Base-by-base conservation (phyloP, 2,797 vertebrate species). In the Sebastes nivosus region DNA sequence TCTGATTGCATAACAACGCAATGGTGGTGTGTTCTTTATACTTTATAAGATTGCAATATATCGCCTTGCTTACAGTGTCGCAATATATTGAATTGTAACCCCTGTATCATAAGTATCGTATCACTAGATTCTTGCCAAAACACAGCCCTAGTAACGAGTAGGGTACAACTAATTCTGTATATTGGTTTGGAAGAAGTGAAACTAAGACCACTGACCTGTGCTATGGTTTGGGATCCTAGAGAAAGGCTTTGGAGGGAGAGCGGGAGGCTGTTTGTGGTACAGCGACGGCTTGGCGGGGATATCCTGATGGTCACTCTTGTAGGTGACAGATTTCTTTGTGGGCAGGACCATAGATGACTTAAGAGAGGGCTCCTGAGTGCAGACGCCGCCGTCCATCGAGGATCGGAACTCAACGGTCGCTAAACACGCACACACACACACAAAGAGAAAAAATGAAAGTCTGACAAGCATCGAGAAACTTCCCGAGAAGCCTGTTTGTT, bases 241-340 rank as follows among this genome's bases (percentile, higher is more conserved):
- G 95, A 98, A 97, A 91, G 98, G 98, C 93, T 99, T 99, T 79
- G 98, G 98, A 92, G 98, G 98, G 93, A 99, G 96, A 90, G 98
- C 98, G 27, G 98, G 98, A 92, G 98, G 98, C 93, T 99, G 98
- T 94, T 99, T 99, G 95, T 97, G 97, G 91, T 97, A 97, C 89
- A 97, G 92, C 59, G 96, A 94, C 85, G 98, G 97, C 95, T 99
- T 99, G 94, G 96, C 90, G 72, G 97, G 97, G 88, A 93, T 96
- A 87, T 98, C 98, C 96, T 98, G 97, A 96, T 96, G 94, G 90
- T 99, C 97, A 90, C 96, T 95, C 77, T 97, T 77, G 94, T 96
- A 99, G 89, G 95, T 95, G 24, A 97, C 90, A 70, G 96, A 94
- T 96, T 99, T 99, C 97, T 99, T 99, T 32, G 95, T 94, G 79